A percentile compares a stretch with the other conserved stretches of the same genome.
Conservation (phyloP, 2,113 vertebrate species). For the Malaclemys terrapin region DNA sequence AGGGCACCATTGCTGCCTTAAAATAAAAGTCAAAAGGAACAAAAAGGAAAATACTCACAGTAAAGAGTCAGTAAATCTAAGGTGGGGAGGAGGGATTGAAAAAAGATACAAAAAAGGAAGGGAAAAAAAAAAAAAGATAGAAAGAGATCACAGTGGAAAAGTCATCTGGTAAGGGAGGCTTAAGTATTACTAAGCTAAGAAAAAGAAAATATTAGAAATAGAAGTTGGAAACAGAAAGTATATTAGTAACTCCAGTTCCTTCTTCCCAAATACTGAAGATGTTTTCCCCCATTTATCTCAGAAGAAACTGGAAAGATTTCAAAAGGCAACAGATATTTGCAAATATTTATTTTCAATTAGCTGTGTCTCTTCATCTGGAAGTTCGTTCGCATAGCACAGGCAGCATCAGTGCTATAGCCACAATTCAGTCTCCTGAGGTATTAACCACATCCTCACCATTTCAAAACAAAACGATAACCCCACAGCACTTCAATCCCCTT, state of each 20-base stretch:
- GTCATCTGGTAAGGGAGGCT: neutral
- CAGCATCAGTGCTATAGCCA: neutral
- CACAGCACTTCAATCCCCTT: neutral
- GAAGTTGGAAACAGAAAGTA: neutral
- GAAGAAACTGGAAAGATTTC: neutral
- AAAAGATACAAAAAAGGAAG: neutral
- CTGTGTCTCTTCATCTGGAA: neutral
- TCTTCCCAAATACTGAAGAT: neutral
- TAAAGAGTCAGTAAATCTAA: slow-evolving; percentile 49
- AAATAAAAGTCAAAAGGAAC: neutral
- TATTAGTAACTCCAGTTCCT: neutral
- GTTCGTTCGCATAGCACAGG: neutral
- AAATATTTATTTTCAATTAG: neutral
- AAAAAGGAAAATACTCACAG: slow-evolving; percentile 60
- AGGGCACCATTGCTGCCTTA: neutral
- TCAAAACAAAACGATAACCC: neutral
- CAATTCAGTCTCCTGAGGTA: neutral
- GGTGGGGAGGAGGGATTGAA: neutral
- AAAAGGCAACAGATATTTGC: neutral
- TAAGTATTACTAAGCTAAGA: neutral
- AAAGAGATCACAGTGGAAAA: neutral
- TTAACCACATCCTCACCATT: neutral
- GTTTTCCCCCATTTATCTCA: neutral
- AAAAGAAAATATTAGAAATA: neutral
- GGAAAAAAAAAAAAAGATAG: neutral